Base-by-base conservation (phyloP, 2,113 vertebrate species). In the Lagopus leucura region DNA sequence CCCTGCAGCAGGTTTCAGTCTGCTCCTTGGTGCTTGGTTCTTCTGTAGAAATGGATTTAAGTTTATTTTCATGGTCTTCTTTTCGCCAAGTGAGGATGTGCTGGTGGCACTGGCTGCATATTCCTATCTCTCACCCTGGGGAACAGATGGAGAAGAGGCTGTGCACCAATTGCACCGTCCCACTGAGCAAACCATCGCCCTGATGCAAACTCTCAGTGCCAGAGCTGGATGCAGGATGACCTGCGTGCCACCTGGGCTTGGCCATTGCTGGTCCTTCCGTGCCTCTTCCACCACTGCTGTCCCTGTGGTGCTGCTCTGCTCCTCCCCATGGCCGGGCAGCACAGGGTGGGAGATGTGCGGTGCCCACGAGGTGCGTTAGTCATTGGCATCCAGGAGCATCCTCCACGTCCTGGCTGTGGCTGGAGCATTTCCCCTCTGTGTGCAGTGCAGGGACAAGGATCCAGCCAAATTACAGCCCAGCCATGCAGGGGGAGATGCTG, bases 381-480 rank as follows among this genome's bases (percentile, higher is more conserved):
- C 85, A 85, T 1, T 79, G 64, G 85, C 83, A 76, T 70, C 77
- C 78, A 58, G 60, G 61, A 80, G 65, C 61, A 75, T 80, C 91
- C 65, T 94, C 69, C 0, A 0, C 30, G 38, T 89, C 66, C 70
- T 2, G 43, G 58, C 67, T 57, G 45, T 13, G 65, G 65, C 88
- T 50, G 93, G 81, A 93, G 19, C 32, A 8, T 73, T 82, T 87
- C 45, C 80, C 77, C 66, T 94, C 70, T 3, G 2, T 80, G 8
- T 57, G 50, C 75, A 89, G 52, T 17, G 0, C 0, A 3, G 63
- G 70, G 75, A 40, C 63, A 43, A 93, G 69, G 90, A 86, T 66
- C 94, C 94, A 96, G 84, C 85, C 86, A 83, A 89, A 84, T 83
- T 10, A n/a, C 32, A 55, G 36, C 82, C 65, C 88, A 79, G 69